phyloP scores from a whole-genome alignment of 1,140 invertebrate genomes.

The Drosophila sechellia region DNA sequence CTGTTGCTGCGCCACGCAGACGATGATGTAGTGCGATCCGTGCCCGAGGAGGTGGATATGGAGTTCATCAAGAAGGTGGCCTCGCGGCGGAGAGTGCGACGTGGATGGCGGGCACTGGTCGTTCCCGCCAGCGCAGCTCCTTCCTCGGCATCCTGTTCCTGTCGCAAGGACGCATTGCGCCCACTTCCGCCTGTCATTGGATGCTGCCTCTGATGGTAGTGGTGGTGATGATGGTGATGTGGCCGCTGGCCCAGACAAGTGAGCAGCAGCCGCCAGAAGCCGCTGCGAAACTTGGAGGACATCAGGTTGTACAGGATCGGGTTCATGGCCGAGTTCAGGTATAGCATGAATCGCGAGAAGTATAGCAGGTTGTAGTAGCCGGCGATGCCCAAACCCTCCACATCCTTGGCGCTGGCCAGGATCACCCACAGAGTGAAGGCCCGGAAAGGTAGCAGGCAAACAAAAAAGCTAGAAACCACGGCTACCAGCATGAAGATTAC shows the following conservation, averaged over 20 bases:
- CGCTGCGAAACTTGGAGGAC: conserved; percentile 95
- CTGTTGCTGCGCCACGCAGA: conserved; percentile 72
- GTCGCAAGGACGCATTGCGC: conserved; percentile 31
- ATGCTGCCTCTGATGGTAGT: conserved; percentile 38
- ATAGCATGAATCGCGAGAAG: conserved; percentile 93
- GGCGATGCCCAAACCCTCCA: conserved; percentile 89
- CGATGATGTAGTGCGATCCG: conserved; percentile 69
- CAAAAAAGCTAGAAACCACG: conserved; percentile 95
- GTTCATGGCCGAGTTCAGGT: conserved; percentile 95
- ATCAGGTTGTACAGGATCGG: conserved; percentile 95
- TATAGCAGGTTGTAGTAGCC: conserved; percentile 94
- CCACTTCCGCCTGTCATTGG: conserved; percentile 40
- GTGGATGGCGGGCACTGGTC: conserved; percentile 22
- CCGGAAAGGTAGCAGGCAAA: conserved; percentile 94
- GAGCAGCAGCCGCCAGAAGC: conserved; percentile 87
- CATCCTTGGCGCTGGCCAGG: conserved; percentile 88
- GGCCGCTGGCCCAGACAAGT: conserved; percentile 54
- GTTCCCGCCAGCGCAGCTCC: conserved; percentile 22
- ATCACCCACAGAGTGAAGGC: conserved; percentile 94
- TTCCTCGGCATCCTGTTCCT: conserved; percentile 42
- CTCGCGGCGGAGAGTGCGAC: conserved; percentile 66
- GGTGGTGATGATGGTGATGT: conserved; percentile 54
- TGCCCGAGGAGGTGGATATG: conserved; percentile 78
- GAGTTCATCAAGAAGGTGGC: conserved; percentile 78
- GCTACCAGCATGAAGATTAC: conserved; percentile 95